Base-by-base conservation (phyloP, 1,140 invertebrate species). In the Potamilus streckersoni region DNA sequence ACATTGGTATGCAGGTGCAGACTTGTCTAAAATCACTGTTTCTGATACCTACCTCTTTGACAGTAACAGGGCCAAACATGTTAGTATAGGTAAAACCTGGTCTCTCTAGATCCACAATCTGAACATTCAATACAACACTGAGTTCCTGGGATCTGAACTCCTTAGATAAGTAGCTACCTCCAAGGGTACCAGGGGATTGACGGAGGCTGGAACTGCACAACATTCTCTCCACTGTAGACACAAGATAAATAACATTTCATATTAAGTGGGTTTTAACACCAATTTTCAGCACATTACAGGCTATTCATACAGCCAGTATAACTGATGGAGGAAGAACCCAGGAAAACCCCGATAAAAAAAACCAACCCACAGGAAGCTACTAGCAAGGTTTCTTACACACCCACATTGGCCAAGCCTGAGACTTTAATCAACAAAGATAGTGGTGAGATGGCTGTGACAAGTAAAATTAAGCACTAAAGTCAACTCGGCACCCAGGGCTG, bases 101-200 rank as follows among this genome's bases (percentile, higher is more conserved):
- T 55, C 69, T 71, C 64, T 76, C 74, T 17, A 76, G 69, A 5
- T 76, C 74, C 2, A 62, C 27, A 17, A 76, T 76, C 56, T 76
- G 74, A 19, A 71, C 56, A 17, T 69, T 63, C n/a, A 76, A 55
- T 17, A 76, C 27, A 12, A 65, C 27, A 20, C 61, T 71, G 16
- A 71, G 15, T 63, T 76, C 74, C 59, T 63, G 74, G 11, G 64
- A 31, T 31, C 61, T 71, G 16, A 71, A 14, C 64, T 76, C 74
- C 59, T 63, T 68, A 2, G 64, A 55, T 31, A 76, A 59, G 61
- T 71, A 76, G 59, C 74, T 67, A 19, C 69, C 61, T 11, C 74
- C 69, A 12, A 71, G 68, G n/a, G 6, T 4, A 11, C 71, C 74
- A 19, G 61, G 73, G 15, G 57, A 14, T 4, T 70, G 68, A 19